These are phyloP conservation scores for Drosophila azteca DNA, from an alignment of 1,140 invertebrate species.

Conservation along the genomic window DNA sequence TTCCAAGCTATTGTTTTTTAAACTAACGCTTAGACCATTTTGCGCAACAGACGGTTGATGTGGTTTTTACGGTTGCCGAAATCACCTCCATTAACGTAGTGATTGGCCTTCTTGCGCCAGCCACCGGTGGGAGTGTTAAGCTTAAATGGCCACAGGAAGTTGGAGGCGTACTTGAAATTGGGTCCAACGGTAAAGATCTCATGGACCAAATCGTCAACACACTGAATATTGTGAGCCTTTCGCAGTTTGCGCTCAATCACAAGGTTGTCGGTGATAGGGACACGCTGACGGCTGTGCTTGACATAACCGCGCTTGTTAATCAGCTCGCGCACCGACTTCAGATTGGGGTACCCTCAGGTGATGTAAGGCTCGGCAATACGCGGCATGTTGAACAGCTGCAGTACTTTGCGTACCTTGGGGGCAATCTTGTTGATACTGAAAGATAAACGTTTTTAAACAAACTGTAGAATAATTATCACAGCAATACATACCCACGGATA, in stretches of 20 bases:
- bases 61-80: too few species aligned
- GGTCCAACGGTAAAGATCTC: slow-evolving; percentile 97
- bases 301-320: slow-evolving; percentile 99
- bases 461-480: too few species aligned
- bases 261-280: slow-evolving; percentile 96
- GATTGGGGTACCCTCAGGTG: slow-evolving; percentile 99
- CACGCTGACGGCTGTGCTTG: slow-evolving; percentile 92
- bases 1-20: too few species aligned
- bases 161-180: slow-evolving; percentile 97
- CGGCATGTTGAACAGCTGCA: slow-evolving; percentile 98
- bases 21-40: too few species aligned
- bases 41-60: too few species aligned
- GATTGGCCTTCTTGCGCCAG: too few species aligned
- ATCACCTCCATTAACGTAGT: too few species aligned
- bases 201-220: slow-evolving; percentile 99
- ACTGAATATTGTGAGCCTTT: slow-evolving; percentile 94
- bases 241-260: slow-evolving; percentile 94
- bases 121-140: slow-evolving; percentile 99
- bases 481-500: too few species aligned
- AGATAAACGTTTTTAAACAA: too few species aligned
- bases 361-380: slow-evolving; percentile 98
- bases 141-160: slow-evolving; percentile 99
- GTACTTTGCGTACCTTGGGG: too few species aligned
- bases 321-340: slow-evolving; percentile 97
- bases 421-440: too few species aligned